Percentiles rank a stretch among this genome's conserved stretches.
Evolutionary conservation across 2,888 invertebrate species (phyloP).

Genomic region (Drosophila kambysellisi): DNA sequence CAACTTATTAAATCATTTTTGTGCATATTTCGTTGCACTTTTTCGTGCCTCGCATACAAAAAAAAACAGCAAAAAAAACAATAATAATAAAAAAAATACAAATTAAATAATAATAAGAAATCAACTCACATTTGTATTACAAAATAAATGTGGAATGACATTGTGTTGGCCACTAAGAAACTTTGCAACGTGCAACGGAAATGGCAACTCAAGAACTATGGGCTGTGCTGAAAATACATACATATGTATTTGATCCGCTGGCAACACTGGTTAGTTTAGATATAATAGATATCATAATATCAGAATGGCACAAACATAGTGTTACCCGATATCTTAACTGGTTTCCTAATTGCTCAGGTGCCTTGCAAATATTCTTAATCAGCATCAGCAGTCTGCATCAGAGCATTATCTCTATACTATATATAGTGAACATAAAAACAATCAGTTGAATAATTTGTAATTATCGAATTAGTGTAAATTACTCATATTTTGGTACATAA

Average conservation of each 20-base stretch:
- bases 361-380: not conserved
- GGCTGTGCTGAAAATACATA: not conserved
- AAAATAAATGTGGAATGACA: slow-evolving; percentile 22
- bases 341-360: not conserved
- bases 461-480: not conserved
- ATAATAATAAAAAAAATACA: not conserved
- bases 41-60: slow-evolving; percentile 25
- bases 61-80: not conserved
- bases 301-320: not conserved
- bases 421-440: not conserved
- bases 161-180: slow-evolving; percentile 23
- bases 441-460: not conserved
- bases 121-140: not conserved
- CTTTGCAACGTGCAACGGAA: slow-evolving; percentile 21
- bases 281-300: not conserved
- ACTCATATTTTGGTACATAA: not conserved
- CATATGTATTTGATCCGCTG: not conserved
- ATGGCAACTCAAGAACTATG: slow-evolving; percentile 3
- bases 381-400: not conserved
- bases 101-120: not conserved
- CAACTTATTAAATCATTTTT: slow-evolving; percentile 71
- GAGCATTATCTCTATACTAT: not conserved
- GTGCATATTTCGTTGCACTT: slow-evolving; percentile 40
- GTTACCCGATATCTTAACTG: not conserved
- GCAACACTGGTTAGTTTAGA: not conserved